Conservation (phyloP, 2,888 invertebrate genomes). For the Parnassius mnemosyne region DNA sequence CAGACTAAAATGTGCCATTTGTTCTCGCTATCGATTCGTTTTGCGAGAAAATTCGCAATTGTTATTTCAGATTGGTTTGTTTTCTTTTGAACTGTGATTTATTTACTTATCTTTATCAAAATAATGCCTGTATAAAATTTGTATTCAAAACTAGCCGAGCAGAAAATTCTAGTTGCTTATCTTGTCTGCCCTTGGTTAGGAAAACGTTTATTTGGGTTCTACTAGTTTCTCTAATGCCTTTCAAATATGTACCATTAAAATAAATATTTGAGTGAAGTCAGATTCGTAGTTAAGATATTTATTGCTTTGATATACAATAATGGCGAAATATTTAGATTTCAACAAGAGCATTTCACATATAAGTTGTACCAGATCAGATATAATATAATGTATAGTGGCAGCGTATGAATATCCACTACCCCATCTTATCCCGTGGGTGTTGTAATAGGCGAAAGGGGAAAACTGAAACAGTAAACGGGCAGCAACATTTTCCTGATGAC, state of each 20-base stretch:
- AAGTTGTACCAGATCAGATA: too few species aligned
- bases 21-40: conserved; percentile 22
- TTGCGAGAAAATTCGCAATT: conserved; percentile 13
- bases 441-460: too few species aligned
- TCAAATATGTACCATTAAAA: conserved; percentile 7
- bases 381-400: too few species aligned
- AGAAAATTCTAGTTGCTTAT: conserved; percentile 14
- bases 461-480: too few species aligned
- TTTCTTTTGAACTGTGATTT: conserved; percentile 27
- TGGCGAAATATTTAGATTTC: too few species aligned
- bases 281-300: neutral
- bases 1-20: conserved; percentile 21
- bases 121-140: conserved; percentile 22
- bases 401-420: too few species aligned
- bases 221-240: neutral
- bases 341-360: too few species aligned
- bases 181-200: conserved; percentile 20
- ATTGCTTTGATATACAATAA: too few species aligned
- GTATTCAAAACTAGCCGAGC: conserved; percentile 22
- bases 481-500: too few species aligned
- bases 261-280: conserved; percentile 2
- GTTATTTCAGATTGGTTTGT: conserved; percentile 33
- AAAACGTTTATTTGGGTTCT: conserved; percentile 11
- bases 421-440: too few species aligned
- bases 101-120: conserved; percentile 22